Percentiles rank a stretch among this genome's conserved stretches.
Evolutionary conservation across 2,797 vertebrate genomes (phyloP).

Genomic region (Protosalanx chinensis): DNA sequence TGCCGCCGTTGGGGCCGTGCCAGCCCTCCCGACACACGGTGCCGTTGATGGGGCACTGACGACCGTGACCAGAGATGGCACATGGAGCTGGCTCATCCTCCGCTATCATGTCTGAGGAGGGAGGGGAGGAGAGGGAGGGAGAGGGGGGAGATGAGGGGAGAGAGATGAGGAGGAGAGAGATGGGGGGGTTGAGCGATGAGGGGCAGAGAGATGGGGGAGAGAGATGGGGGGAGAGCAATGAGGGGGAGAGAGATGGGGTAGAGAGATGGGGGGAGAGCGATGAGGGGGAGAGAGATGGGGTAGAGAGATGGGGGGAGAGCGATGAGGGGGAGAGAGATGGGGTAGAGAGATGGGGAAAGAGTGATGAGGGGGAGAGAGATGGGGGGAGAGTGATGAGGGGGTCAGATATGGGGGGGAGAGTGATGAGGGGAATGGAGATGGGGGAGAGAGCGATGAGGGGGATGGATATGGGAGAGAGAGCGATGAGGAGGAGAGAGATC

Average conservation of each 20-base stretch:
- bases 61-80: constrained; percentile 95
- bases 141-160: neutral
- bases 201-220: neutral
- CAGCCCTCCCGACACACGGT: constrained; percentile 92
- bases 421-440: neutral
- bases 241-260: too few species aligned
- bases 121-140: neutral
- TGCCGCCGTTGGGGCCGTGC: constrained; percentile 94
- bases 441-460: neutral
- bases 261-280: too few species aligned
- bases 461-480: neutral
- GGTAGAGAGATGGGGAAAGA: too few species aligned
- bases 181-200: neutral
- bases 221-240: neutral
- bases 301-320: too few species aligned
- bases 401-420: too few species aligned
- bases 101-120: constrained; percentile 75
- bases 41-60: constrained; percentile 87
- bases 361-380: too few species aligned
- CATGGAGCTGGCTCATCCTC: constrained; percentile 96
- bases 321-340: too few species aligned
- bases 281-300: too few species aligned
- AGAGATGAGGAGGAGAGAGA: neutral
- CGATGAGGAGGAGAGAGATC: neutral
- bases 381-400: too few species aligned